A percentile compares a stretch with the other conserved stretches of the same genome.
These are phyloP conservation scores for Oscheius onirici DNA, from an alignment of 2,888 invertebrate species.

Conservation along the genomic window DNA sequence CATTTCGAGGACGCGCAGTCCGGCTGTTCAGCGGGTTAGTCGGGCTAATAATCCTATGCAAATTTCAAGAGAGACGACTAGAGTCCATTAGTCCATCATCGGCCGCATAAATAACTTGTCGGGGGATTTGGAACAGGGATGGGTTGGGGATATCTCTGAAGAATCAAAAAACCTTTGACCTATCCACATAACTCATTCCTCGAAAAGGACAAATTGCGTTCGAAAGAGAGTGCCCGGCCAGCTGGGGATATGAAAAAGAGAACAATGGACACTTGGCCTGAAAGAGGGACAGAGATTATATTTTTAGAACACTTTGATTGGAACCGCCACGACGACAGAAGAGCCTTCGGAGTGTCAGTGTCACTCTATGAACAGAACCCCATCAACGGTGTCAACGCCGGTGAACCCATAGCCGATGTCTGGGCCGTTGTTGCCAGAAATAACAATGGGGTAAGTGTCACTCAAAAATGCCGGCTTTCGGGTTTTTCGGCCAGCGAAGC, in stretches of 20 bases:
- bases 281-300: neutral
- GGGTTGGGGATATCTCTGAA: too few relatives aligned
- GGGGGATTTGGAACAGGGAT: neutral
- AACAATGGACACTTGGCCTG: too few relatives aligned
- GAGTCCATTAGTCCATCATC: neutral
- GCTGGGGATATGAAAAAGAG: too few relatives aligned
- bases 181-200: too few relatives aligned
- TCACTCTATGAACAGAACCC: slow-evolving; percentile 87
- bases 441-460: slow-evolving; percentile 77
- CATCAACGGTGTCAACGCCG: slow-evolving; percentile 78
- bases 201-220: too few relatives aligned
- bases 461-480: too few relatives aligned
- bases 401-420: slow-evolving; percentile 86
- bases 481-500: too few relatives aligned
- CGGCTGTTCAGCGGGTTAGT: slow-evolving; percentile 18
- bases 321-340: slow-evolving; percentile 77
- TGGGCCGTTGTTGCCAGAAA: slow-evolving; percentile 80
- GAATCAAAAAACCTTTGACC: too few relatives aligned
- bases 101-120: slow-evolving; percentile 33
- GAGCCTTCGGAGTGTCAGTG: slow-evolving; percentile 80
- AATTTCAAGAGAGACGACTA: slow-evolving; percentile 1
- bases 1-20: slow-evolving; percentile 23
- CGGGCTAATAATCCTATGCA: slow-evolving; percentile 20
- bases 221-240: too few relatives aligned
- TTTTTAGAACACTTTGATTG: slow-evolving; percentile 60